phyloP scores from a whole-genome alignment of 2,797 vertebrate genomes.

The Crossoptilon crossoptilon region DNA sequence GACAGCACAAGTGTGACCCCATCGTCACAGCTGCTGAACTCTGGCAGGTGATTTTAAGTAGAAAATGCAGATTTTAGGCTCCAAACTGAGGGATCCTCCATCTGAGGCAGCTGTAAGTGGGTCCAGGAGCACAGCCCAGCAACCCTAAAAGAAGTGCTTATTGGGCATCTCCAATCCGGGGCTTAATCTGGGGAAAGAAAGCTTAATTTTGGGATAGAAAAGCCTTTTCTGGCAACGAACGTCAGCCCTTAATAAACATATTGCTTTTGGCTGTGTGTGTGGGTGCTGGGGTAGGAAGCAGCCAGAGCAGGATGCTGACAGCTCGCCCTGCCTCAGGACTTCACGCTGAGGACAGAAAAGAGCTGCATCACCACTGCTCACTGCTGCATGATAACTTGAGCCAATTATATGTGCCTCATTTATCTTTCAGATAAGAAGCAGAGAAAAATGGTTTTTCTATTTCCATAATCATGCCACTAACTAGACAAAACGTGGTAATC shows the following conservation, averaged over 20 bases:
- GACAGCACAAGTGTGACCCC: not conserved
- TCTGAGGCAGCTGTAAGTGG: not conserved
- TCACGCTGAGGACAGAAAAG: not conserved
- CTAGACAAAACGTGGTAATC: conserved; percentile 76
- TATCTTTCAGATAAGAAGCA: conserved; percentile 67
- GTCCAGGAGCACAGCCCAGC: not conserved
- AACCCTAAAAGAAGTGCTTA: not conserved
- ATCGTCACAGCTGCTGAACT: not conserved
- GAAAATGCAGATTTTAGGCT: not conserved
- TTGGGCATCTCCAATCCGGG: not conserved
- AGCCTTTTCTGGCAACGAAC: not conserved
- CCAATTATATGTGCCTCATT: conserved; percentile 55
- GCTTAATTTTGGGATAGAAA: rapidly evolving
- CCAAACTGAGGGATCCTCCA: not conserved
- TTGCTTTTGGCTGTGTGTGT: not conserved
- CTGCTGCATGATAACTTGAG: conserved; percentile 62
- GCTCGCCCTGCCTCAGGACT: not conserved
- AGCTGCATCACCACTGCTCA: not conserved
- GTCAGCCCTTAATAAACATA: not conserved
- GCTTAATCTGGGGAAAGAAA: not conserved
- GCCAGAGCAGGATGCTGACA: not conserved
- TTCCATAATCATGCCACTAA: conserved; percentile 62
- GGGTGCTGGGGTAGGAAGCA: not conserved
- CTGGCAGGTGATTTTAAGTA: not conserved
- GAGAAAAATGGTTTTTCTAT: conserved; percentile 65